Evolutionary conservation across 2,113 vertebrate genomes (phyloP).

Genomic region (Hassar affinis): DNA sequence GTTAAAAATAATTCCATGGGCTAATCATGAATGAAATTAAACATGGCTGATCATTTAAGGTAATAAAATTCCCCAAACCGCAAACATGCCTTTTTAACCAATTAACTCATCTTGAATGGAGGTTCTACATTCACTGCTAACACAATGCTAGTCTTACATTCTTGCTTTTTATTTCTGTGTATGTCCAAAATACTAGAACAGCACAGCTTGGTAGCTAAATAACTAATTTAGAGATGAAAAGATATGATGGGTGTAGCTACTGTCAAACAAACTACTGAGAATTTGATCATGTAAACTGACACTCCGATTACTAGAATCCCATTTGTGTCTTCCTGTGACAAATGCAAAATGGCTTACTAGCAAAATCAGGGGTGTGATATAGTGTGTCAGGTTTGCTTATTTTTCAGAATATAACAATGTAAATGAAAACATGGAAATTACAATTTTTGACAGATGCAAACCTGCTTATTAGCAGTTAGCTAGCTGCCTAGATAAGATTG

Average conservation of each 20-base stretch:
- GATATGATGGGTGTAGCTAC: background rate
- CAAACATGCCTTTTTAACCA: background rate
- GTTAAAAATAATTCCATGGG: background rate
- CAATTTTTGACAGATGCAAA: background rate
- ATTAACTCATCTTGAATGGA: background rate
- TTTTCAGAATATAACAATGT: background rate
- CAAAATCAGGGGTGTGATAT: background rate
- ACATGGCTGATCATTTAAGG: background rate
- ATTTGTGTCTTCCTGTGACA: background rate
- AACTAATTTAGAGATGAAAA: background rate
- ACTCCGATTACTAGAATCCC: background rate
- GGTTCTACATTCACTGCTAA: background rate
- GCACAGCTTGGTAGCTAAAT: background rate
- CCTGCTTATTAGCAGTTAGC: no score
- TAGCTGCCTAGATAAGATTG: background rate
- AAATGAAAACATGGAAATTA: background rate
- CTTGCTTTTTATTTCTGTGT: background rate
- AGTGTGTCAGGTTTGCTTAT: background rate
- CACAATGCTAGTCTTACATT: background rate
- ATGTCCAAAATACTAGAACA: background rate
- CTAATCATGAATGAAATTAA: no score
- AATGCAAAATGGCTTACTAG: background rate
- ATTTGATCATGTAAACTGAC: background rate
- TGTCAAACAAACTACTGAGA: background rate
- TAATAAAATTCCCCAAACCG: background rate